Evolutionary conservation across 2,888 invertebrate species (phyloP).

Genomic region (Dysmachus trigonus): DNA sequence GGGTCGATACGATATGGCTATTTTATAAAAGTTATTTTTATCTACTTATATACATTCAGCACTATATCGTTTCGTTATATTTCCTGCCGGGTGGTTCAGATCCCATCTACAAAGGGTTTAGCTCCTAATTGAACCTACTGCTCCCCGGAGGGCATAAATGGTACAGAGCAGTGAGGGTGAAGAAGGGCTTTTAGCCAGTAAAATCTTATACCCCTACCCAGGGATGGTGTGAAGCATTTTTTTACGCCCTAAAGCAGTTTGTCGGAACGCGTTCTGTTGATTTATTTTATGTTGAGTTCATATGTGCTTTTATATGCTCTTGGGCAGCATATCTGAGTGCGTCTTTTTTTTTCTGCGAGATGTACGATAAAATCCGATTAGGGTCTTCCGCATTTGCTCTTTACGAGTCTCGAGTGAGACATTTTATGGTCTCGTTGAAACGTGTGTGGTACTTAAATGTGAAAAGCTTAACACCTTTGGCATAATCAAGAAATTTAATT

Average conservation of each 20-base stretch:
- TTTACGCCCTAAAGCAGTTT: neutral
- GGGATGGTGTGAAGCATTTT: neutral
- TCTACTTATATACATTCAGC: neutral
- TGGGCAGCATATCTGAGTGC: neutral
- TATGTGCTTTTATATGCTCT: neutral
- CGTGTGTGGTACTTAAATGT: neutral
- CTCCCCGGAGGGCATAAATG: neutral
- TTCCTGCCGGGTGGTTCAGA: neutral
- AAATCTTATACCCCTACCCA: neutral
- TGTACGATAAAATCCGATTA: neutral
- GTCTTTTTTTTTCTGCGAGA: neutral
- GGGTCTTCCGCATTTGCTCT: neutral
- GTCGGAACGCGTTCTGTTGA: neutral
- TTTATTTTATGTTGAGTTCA: constrained; percentile 2
- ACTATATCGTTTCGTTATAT: neutral
- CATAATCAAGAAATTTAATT: neutral
- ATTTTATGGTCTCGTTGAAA: neutral
- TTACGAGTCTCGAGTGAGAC: neutral
- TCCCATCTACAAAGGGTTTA: neutral
- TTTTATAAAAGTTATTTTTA: neutral
- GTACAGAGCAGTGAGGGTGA: neutral
- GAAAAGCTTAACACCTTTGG: neutral
- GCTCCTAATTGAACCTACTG: neutral
- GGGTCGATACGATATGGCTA: neutral
- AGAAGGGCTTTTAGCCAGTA: neutral